A percentile compares a stretch with the other conserved stretches of the same genome.
Conservation (phyloP, 1,140 invertebrate species). For the Nephotettix cincticeps region DNA sequence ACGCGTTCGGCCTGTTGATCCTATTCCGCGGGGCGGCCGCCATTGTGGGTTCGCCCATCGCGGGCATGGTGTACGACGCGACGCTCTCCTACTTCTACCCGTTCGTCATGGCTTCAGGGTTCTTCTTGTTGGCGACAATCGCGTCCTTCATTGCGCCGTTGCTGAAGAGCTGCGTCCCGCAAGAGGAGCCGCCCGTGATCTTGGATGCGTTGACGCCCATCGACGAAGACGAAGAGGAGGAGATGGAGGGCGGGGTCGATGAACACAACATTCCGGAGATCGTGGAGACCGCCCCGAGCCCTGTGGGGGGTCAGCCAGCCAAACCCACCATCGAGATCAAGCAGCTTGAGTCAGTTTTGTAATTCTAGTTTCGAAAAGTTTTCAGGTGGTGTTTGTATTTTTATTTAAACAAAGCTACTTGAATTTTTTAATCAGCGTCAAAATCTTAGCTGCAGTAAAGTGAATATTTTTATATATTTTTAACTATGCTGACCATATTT, state of each 20-base stretch:
- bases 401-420: background rate
- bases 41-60: slow-evolving; percentile 78
- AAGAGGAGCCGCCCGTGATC: slow-evolving; percentile 55
- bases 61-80: slow-evolving; percentile 85
- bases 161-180: slow-evolving; percentile 61
- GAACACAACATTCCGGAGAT: slow-evolving; percentile 66
- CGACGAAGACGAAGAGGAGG: slow-evolving; percentile 73
- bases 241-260: slow-evolving; percentile 65
- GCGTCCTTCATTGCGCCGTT: slow-evolving; percentile 82
- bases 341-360: slow-evolving; percentile 65
- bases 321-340: slow-evolving; percentile 56
- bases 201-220: slow-evolving; percentile 75
- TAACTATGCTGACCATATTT: background rate
- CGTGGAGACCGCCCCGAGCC: slow-evolving; percentile 62
- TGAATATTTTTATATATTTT: background rate
- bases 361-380: slow-evolving; percentile 36
- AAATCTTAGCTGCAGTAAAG: background rate
- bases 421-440: background rate
- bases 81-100: slow-evolving; percentile 83
- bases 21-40: slow-evolving; percentile 91
- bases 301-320: slow-evolving; percentile 42
- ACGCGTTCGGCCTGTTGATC: slow-evolving; percentile 94
- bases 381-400: background rate
- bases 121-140: slow-evolving; percentile 82
- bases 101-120: slow-evolving; percentile 88